Conservation (phyloP, 2,113 vertebrate species). For the Daubentonia madagascariensis region DNA sequence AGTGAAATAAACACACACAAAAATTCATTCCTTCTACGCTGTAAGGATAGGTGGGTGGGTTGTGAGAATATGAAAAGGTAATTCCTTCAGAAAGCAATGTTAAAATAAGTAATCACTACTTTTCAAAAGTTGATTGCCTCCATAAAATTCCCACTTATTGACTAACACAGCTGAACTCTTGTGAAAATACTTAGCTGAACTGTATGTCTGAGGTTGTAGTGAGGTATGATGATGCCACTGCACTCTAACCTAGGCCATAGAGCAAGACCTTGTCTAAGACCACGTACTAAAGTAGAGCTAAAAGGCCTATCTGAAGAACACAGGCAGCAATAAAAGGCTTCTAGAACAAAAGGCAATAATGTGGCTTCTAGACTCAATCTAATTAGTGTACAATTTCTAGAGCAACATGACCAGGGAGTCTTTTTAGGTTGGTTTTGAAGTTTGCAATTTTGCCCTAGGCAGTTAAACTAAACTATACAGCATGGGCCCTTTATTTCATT, state of each 20-base stretch:
- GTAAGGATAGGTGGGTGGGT: background rate
- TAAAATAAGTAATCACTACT: conserved; percentile 48
- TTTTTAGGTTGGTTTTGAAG: background rate
- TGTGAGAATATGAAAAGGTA: background rate
- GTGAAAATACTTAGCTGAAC: background rate
- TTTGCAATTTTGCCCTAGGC: background rate
- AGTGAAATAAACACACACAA: background rate
- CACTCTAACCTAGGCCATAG: too few relatives aligned
- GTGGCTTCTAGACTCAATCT: background rate
- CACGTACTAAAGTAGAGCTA: background rate
- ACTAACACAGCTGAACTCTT: conserved; percentile 25
- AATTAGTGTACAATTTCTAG: background rate
- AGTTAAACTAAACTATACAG: background rate
- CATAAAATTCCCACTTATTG: background rate
- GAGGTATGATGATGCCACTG: too few relatives aligned
- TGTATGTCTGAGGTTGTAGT: background rate
- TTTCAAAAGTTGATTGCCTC: conserved; percentile 25
- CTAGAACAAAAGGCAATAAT: too few relatives aligned
- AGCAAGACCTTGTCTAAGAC: background rate
- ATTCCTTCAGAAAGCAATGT: background rate
- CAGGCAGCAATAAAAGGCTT: background rate
- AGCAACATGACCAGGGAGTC: background rate
- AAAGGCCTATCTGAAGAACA: background rate
- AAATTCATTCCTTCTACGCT: conserved; percentile 30
- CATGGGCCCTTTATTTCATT: background rate